phyloP scores from a whole-genome alignment of 1,140 invertebrate genomes.

The Lamellibrachia luymesi region DNA sequence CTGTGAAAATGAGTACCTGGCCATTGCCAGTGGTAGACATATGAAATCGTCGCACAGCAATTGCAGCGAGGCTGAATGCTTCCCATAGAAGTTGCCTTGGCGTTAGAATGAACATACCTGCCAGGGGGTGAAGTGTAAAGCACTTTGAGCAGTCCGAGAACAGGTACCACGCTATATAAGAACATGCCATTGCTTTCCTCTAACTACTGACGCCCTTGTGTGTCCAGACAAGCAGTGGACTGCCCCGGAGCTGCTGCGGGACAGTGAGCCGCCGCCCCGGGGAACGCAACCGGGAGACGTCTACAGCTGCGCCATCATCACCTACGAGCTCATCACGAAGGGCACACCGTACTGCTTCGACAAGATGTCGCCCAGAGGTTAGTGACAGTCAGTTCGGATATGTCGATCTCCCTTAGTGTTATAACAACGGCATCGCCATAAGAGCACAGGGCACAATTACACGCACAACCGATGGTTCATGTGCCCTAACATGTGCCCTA shows the following conservation, averaged over 20 bases:
- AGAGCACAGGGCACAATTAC: slow-evolving; percentile 62
- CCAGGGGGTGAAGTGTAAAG: no score
- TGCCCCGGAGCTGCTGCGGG: slow-evolving; percentile 25
- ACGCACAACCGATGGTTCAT: background rate
- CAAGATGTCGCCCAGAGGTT: slow-evolving; percentile 26
- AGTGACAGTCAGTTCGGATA: background rate
- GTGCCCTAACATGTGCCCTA: background rate
- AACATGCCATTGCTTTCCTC: background rate
- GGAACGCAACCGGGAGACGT: slow-evolving; percentile 28
- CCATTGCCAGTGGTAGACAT: background rate
- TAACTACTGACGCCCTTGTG: background rate
- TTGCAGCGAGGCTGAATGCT: no score
- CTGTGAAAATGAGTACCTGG: no score
- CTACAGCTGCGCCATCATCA: slow-evolving; percentile 28
- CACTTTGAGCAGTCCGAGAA: no score
- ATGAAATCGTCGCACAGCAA: no score
- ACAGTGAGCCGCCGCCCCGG: slow-evolving; percentile 18
- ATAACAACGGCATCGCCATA: slow-evolving; percentile 57
- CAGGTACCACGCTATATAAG: no score
- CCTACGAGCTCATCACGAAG: slow-evolving; percentile 24
- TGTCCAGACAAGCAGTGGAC: slow-evolving; percentile 28
- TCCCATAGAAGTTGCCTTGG: no score
- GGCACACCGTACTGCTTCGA: slow-evolving; percentile 26
- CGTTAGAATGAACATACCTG: no score
- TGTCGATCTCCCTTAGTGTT: no score